phyloP scores from a whole-genome alignment of 2,113 vertebrate species.

The Rhombomys opimus region DNA sequence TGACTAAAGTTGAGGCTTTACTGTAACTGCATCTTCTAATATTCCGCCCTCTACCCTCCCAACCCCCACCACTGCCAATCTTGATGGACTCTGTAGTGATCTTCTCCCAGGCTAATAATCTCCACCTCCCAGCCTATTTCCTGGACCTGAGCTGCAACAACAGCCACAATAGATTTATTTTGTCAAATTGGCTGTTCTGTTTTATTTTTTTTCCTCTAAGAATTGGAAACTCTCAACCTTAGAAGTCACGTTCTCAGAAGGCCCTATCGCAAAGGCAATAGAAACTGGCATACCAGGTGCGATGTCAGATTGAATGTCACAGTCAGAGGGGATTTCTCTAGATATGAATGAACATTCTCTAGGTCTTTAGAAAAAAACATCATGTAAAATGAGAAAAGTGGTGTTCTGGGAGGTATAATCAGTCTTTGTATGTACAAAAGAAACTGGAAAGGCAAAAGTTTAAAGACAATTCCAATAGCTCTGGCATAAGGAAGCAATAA shows the following conservation, averaged over 20 bases:
- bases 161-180: not conserved
- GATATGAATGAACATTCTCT: constrained; percentile 44
- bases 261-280: not conserved
- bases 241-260: constrained; percentile 23
- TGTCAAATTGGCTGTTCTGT: not conserved
- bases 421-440: not conserved
- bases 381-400: constrained; percentile 40
- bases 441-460: not conserved
- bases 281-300: not conserved
- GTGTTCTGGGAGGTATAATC: constrained; percentile 16
- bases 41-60: not conserved
- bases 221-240: constrained; percentile 16
- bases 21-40: not conserved
- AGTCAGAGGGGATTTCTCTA: constrained; percentile 44
- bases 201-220: constrained; percentile 33
- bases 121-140: not conserved
- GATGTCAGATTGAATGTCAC: constrained; percentile 23
- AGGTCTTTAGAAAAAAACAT: constrained; percentile 31
- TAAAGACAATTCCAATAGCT: not conserved
- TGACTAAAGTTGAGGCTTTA: not conserved
- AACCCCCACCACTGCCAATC: not conserved
- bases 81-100: not conserved
- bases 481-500: constrained; percentile 20
- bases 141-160: not conserved
- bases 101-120: not conserved